Evolutionary conservation across 1,140 invertebrate species (phyloP).

Genomic region (Trichonephila clavipes): DNA sequence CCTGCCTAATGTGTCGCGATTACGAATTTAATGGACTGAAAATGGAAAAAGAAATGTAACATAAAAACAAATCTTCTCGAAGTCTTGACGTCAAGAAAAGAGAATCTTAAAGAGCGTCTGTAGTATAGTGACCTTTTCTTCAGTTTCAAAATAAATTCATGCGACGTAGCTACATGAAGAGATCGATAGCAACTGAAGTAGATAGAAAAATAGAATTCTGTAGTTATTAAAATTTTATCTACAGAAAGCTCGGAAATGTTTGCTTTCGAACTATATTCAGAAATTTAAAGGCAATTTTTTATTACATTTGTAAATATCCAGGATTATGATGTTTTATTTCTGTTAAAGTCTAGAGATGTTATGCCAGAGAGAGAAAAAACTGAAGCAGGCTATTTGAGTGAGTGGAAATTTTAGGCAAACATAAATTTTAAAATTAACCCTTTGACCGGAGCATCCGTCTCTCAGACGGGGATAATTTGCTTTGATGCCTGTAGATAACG

Average conservation of each 20-base stretch:
- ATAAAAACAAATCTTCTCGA: background rate
- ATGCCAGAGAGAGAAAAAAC: too few relatives aligned
- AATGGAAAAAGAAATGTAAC: background rate
- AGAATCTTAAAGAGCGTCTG: slow-evolving; percentile 4
- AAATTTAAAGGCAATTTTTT: background rate
- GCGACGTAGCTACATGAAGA: background rate
- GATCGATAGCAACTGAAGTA: slow-evolving; percentile 44
- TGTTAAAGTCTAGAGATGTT: too few relatives aligned
- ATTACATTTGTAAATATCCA: background rate
- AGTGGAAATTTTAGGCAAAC: too few relatives aligned
- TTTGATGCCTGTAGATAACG: too few relatives aligned
- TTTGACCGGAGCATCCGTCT: too few relatives aligned
- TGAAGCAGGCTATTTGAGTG: too few relatives aligned
- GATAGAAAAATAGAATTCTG: background rate
- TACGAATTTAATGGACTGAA: slow-evolving; percentile 42
- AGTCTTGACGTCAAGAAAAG: slow-evolving; percentile 2
- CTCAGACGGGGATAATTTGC: too few relatives aligned
- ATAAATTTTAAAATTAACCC: too few relatives aligned
- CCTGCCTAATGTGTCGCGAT: background rate
- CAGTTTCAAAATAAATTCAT: slow-evolving; percentile 55
- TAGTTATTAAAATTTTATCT: slow-evolving; percentile 37
- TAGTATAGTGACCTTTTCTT: slow-evolving; percentile 29
- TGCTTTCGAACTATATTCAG: too few relatives aligned
- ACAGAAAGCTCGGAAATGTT: too few relatives aligned
- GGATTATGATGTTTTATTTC: too few relatives aligned